phyloP scores from a whole-genome alignment of 1,140 invertebrate genomes.

The Eufriesea mexicana region DNA sequence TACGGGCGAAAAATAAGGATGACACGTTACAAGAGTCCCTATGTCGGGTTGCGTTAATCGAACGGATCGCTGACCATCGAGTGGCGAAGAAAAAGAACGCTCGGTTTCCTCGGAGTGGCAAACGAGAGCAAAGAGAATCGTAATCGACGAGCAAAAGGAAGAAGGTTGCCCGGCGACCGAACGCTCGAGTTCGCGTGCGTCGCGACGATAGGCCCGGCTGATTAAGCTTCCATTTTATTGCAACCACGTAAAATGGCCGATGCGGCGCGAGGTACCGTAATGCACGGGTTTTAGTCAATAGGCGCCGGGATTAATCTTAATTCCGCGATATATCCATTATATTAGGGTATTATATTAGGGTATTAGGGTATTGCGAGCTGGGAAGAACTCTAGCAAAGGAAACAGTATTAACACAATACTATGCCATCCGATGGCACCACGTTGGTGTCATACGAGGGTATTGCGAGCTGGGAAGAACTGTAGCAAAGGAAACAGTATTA shows the following conservation, averaged over 20 bases:
- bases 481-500: too few species aligned
- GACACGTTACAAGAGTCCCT: conserved; percentile 4
- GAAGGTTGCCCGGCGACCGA: background rate
- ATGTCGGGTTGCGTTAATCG: conserved; percentile 18
- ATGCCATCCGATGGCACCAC: too few species aligned
- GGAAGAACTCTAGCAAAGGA: too few species aligned
- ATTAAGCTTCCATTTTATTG: conserved; percentile 1
- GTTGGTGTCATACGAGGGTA: too few species aligned
- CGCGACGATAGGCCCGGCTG: background rate
- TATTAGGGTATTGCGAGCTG: too few species aligned
- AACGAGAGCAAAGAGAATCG: conserved; percentile 6
- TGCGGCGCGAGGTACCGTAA: background rate
- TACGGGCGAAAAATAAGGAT: conserved; percentile 20
- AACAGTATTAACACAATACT: too few species aligned
- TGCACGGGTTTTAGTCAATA: background rate
- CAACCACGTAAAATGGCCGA: background rate
- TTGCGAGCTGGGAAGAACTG: too few species aligned
- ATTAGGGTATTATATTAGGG: too few species aligned
- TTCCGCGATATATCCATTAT: background rate
- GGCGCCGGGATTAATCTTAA: background rate
- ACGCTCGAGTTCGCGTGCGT: background rate
- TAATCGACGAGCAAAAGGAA: conserved; percentile 2
- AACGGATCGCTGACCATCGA: background rate
- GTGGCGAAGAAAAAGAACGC: background rate
- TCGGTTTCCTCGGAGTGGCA: background rate